phyloP scores from a whole-genome alignment of 2,113 vertebrate genomes.

The Lepus timidus region DNA sequence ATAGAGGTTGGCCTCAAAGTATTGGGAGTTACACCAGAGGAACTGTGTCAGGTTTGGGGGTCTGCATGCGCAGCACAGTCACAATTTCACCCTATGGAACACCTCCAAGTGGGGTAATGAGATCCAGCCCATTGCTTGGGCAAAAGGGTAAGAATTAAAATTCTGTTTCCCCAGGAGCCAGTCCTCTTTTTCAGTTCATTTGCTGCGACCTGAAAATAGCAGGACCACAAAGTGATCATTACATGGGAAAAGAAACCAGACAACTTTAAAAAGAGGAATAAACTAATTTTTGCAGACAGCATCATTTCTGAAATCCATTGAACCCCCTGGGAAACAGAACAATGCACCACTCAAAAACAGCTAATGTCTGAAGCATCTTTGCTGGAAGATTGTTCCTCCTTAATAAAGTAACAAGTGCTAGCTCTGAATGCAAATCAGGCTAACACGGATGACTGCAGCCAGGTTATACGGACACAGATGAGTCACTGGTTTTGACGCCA shows the following conservation, averaged over 20 bases:
- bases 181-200: slow-evolving; percentile 39
- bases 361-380: slow-evolving; percentile 28
- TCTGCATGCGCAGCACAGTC: not conserved
- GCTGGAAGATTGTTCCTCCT: slow-evolving; percentile 56
- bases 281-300: not conserved
- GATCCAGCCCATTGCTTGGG: not conserved
- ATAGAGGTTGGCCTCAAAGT: not conserved
- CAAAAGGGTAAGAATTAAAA: slow-evolving; percentile 29
- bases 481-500: slow-evolving; percentile 60
- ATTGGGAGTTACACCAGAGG: not conserved
- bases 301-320: not conserved
- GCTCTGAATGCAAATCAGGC: slow-evolving; percentile 57
- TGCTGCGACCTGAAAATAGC: slow-evolving; percentile 51
- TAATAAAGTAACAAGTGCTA: slow-evolving; percentile 55
- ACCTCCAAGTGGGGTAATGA: not conserved
- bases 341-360: not conserved
- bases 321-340: slow-evolving; percentile 3
- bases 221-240: slow-evolving; percentile 38
- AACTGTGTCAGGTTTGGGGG: not conserved
- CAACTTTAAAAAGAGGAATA: not conserved
- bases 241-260: not conserved
- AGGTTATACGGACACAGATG: slow-evolving; percentile 40
- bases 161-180: slow-evolving; percentile 20
- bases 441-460: not conserved
- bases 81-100: not conserved